A percentile compares a stretch with the other conserved stretches of the same genome.
These are phyloP conservation scores for Astur gentilis DNA, from an alignment of 2,113 vertebrate species.

Conservation along the genomic window DNA sequence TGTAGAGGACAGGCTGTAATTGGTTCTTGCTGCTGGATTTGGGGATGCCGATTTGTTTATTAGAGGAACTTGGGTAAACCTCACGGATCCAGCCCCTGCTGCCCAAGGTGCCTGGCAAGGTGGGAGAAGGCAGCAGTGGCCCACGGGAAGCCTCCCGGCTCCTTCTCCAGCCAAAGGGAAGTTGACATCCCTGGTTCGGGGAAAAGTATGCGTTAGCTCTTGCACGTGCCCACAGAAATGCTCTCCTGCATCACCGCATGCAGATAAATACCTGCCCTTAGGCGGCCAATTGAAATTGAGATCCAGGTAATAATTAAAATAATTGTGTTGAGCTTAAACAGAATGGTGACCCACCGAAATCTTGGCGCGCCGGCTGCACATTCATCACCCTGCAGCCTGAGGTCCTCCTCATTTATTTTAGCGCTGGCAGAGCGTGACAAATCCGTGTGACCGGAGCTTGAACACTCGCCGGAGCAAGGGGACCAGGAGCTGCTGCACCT, in stretches of 20 bases:
- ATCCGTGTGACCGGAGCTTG: background rate
- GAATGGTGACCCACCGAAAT: background rate
- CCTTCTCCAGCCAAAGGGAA: background rate
- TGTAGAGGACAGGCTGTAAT: background rate
- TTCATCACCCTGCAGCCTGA: background rate
- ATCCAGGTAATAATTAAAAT: conserved; percentile 22
- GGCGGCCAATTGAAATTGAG: background rate
- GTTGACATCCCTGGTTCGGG: background rate
- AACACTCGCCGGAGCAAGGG: rapidly evolving
- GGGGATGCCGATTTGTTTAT: background rate
- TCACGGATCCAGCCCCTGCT: background rate
- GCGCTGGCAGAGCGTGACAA: background rate
- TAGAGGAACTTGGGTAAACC: background rate
- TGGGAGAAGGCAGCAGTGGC: background rate
- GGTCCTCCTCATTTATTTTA: background rate
- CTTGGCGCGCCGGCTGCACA: background rate
- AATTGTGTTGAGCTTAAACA: background rate
- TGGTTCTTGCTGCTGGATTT: background rate
- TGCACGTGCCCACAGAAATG: background rate
- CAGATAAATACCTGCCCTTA: background rate
- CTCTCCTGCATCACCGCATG: background rate
- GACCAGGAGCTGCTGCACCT: background rate
- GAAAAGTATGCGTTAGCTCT: background rate
- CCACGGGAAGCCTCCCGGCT: background rate
- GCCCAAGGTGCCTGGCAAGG: background rate